Conservation (phyloP, 1,140 invertebrate genomes). For the Nephila pilipes region DNA sequence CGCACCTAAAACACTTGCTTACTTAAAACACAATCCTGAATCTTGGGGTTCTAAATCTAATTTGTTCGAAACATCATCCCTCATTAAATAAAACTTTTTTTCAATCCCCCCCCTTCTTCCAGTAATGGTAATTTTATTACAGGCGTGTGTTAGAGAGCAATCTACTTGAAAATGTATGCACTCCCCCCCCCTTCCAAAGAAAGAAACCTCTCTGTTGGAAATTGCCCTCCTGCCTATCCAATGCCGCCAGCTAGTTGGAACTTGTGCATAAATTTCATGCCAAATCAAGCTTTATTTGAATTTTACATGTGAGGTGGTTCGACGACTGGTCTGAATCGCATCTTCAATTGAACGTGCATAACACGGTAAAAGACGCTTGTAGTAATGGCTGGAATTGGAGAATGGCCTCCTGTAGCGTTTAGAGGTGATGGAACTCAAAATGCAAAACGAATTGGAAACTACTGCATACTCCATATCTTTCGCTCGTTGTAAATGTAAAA, state of each 20-base stretch:
- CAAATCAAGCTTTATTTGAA: constrained; percentile 44
- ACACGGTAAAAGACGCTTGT: neutral
- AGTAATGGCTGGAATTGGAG: neutral
- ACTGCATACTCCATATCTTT: neutral
- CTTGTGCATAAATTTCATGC: constrained; percentile 66
- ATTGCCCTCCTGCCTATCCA: neutral
- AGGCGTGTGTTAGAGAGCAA: neutral
- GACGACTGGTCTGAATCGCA: neutral
- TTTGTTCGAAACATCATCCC: constrained; percentile 18
- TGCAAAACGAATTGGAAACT: neutral
- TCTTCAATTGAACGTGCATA: neutral
- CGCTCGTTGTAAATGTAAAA: neutral
- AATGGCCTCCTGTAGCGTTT: neutral
- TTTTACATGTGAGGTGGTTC: neutral
- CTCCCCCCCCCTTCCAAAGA: neutral
- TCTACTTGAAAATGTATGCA: constrained; percentile 38
- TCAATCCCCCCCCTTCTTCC: neutral
- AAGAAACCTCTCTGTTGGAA: neutral
- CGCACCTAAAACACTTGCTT: neutral
- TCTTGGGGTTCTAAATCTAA: neutral
- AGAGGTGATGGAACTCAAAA: neutral
- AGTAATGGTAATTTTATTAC: constrained; percentile 28
- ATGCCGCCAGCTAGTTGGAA: neutral
- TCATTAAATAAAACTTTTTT: constrained; percentile 67
- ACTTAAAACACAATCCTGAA: neutral